Evolutionary conservation across 2,113 vertebrate species (phyloP), one percentile per base, ranked within the genome.

Genomic region (Noctilio leporinus): DNA sequence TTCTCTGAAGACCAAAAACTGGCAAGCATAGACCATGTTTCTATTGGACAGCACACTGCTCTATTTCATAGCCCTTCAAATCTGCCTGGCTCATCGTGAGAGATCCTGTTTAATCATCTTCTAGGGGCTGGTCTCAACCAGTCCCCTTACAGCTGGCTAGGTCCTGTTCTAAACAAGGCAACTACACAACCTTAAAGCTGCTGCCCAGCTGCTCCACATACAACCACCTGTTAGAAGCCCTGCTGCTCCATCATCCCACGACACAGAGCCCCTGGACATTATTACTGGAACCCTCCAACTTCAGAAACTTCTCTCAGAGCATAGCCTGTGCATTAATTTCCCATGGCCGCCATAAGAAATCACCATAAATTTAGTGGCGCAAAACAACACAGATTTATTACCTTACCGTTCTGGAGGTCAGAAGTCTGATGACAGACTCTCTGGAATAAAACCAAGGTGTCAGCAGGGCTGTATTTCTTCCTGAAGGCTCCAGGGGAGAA

Each of bases 21-120:
- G 0, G 19, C 20, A 10, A 1, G 0, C 24, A 35, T 1, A n/a
- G 40, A 72, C 5, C 2, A 8, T 0, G 1, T 24, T 72, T 53
- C 49, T 49, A 19, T 1, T 7, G 33, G 16, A 33, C 10, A 45
- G 9, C 7, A 5, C n/a, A 5, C n/a, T 7, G 4, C 11, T 62
- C 26, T 10, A 2, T 22, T 70, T n/a, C 20, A 33, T 0, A 3
- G 47, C 51, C 38, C 62, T 51, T 86, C 51, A 40, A 26, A 76
- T 35, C 69, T 10, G 5, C 38, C 45, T 6, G 0, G 45, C 22
- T 72, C 38, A 17, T 51, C 53, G 81, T 45, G 43, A 12, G 57
- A 65, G 43, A 65, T 1, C 7, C 49, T 10, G 3, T 26, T 4
- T 6, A 5, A 14, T 88, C 16, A 26, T 88, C n/a, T 65, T 5